A percentile compares a stretch with the other conserved stretches of the same genome.
These are phyloP conservation scores for Pterois miles DNA, from an alignment of 2,797 vertebrate species.

Conservation along the genomic window DNA sequence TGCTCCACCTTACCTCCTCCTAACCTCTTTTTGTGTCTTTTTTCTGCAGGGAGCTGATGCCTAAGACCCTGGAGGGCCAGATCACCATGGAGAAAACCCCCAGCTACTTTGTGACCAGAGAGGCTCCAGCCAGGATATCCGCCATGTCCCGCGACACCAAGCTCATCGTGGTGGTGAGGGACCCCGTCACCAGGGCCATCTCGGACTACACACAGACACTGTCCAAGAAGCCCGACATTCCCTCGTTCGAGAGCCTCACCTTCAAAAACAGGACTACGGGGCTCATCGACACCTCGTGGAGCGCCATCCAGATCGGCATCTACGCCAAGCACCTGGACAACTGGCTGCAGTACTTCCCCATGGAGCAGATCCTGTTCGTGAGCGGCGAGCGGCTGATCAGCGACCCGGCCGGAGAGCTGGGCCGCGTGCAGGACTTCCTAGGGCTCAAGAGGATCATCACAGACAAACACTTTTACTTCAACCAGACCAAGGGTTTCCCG, in stretches of 20 bases:
- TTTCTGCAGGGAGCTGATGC: slow-evolving; percentile 90
- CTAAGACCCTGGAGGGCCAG: slow-evolving; percentile 91
- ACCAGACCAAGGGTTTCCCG: slow-evolving; percentile 90
- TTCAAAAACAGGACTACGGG: slow-evolving; percentile 89
- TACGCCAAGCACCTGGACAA: slow-evolving; percentile 90
- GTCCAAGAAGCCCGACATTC: slow-evolving; percentile 87
- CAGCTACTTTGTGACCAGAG: slow-evolving; percentile 93
- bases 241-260: slow-evolving; percentile 86
- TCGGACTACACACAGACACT: slow-evolving; percentile 93
- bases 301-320: slow-evolving; percentile 88
- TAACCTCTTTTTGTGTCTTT: slow-evolving; percentile 35
- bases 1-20: slow-evolving; percentile 40
- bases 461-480: slow-evolving; percentile 91
- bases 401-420: slow-evolving; percentile 87
- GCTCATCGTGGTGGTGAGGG: slow-evolving; percentile 93
- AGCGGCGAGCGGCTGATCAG: slow-evolving; percentile 87
- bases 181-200: slow-evolving; percentile 92
- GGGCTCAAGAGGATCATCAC: slow-evolving; percentile 89
- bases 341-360: slow-evolving; percentile 88
- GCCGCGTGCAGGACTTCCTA: slow-evolving; percentile 88
- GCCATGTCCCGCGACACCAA: slow-evolving; percentile 90
- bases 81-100: slow-evolving; percentile 98
- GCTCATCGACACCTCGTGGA: slow-evolving; percentile 88
- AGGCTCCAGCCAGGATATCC: slow-evolving; percentile 89
- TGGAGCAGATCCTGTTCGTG: slow-evolving; percentile 87